Base-by-base conservation (phyloP, 1,140 invertebrate genomes). In the Halesus radiatus region DNA sequence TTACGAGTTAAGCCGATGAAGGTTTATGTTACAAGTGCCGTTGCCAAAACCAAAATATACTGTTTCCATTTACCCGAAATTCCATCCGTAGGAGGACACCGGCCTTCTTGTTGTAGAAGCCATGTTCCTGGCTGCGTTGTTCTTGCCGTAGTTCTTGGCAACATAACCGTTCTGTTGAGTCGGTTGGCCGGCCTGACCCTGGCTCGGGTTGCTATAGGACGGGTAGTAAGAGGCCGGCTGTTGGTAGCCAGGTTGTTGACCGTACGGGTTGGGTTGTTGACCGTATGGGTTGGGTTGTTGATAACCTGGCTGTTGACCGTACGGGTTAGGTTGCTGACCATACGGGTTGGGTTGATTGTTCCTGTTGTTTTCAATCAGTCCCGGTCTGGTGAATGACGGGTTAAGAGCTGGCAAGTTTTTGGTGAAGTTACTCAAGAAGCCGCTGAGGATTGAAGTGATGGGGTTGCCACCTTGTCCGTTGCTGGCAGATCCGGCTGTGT, bases 141-240 rank as follows among this genome's bases (percentile, higher is more conserved):
- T 85, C 80, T 88, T 86, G 2, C 85, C 87, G 82, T 88, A 88
- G 82, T 88, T 89, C 82, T 84, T 88, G 83, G 86, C 87, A 79
- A 86, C 84, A 68, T 84, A 84, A 5, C 80, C 80, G 62, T 76
- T 83, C 26, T 80, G 82, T 60, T 73, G 74, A 18, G 58, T 58
- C 13, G 76, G 60, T 52, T 81, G 82, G 3, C 60, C 70, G 26
- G 74, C 52, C 16, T 74, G 45, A 37, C n/a, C 58, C 18, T 54
- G 32, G 3, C 68, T 37, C 23, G 78, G 78, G 22, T 80, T 68
- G 15, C 26, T 54, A 23, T 75, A 50, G 3, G 60, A 62, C 18
- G 79, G 73, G 20, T 75, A 50, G 29, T 70, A 76, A 45, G 37
- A 45, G 8, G 32, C 60, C 50, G 68, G 53, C 26, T 80, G 64